A percentile compares a stretch with the other conserved stretches of the same genome.
phyloP scores from a whole-genome alignment of 1,140 invertebrate genomes.

The Anthonomus grandis region DNA sequence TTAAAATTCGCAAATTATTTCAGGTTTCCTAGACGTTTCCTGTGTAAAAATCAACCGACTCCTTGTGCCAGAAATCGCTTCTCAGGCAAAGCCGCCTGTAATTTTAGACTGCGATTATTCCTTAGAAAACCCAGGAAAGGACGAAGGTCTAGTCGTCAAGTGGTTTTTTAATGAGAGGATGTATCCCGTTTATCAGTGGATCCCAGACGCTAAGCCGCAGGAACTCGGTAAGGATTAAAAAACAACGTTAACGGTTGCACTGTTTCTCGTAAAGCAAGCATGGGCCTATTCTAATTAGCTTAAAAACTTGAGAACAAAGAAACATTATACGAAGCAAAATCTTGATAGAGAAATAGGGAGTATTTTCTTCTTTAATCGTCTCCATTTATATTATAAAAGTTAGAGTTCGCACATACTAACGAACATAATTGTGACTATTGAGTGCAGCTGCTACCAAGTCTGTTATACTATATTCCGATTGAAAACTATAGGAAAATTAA shows the following conservation, averaged over 20 bases:
- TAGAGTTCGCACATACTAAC: too few species aligned
- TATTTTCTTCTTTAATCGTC: too few species aligned
- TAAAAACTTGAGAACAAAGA: background rate
- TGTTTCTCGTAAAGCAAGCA: background rate
- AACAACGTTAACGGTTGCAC: too few species aligned
- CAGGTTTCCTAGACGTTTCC: background rate
- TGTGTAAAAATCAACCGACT: constrained; percentile 62
- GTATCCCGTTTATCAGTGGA: constrained; percentile 75
- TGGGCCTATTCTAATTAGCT: background rate
- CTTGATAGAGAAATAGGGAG: too few species aligned
- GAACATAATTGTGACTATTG: too few species aligned
- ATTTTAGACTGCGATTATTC: constrained; percentile 75
- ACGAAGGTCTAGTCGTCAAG: constrained; percentile 66
- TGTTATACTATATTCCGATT: too few species aligned
- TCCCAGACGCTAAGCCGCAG: constrained; percentile 60
- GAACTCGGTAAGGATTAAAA: constrained; percentile 50
- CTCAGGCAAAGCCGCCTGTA: constrained; percentile 60
- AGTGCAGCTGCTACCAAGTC: too few species aligned
- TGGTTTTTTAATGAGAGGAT: constrained; percentile 71
- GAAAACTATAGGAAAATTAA: too few species aligned
- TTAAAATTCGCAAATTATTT: too few species aligned
- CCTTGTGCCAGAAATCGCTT: constrained; percentile 64
- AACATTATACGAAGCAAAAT: too few species aligned
- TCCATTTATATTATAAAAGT: too few species aligned
- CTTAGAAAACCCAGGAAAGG: constrained; percentile 53